Base-by-base conservation (phyloP, 2,113 vertebrate genomes). In the Thermophis baileyi region DNA sequence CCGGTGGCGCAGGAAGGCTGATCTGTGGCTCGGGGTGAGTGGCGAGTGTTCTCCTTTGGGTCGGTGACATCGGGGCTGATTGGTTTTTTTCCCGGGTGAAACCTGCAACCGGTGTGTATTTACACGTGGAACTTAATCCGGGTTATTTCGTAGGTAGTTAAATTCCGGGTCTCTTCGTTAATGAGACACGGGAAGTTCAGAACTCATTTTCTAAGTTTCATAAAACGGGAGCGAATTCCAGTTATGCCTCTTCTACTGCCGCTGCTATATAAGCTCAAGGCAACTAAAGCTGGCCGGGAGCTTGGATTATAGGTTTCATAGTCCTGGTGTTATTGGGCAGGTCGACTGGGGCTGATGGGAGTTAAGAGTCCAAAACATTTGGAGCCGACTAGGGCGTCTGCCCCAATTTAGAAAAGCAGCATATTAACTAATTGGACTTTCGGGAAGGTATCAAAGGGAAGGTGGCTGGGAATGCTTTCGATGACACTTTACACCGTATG, bases 1-100 rank as follows among this genome's bases (percentile, higher is more conserved):
- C 16, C 8, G 0, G 20, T 25, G 35, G 22, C 30, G 87, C 16
- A 51, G 30, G 16, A 63, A 24, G 11, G 30, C 0, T 0, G 1
- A 6, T 12, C 5, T 0, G 4, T 1, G 44, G 0, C 1, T 5
- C 47, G 24, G 0, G 74, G 0, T 51, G 7, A 44, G 18, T 6
- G 0, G 6, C 60, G 27, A 30, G 11, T n/a, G 63, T 12, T 81
- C 16, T 22, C 18, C 7, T 81, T 81, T 44, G 18, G 18, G 7
- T 81, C 74, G 18, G 35, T 4, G 74, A 81, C 9, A 40, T 81
- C 35, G 74, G 74, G 35, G 3, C 35, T 81, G 6, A 7, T 81
- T 81, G 8, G n/a, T 16, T 81, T 81, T 57, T 18, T 69, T 69
- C 30, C 60, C 60, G 60, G 12, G 60, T n/a, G 60, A n/a, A 14